Evolutionary conservation across 37 sponge, comb jelly and placozoan genomes (phyloP), one percentile per base, ranked within the genome.

Genomic region (Tethya wilhelma): DNA sequence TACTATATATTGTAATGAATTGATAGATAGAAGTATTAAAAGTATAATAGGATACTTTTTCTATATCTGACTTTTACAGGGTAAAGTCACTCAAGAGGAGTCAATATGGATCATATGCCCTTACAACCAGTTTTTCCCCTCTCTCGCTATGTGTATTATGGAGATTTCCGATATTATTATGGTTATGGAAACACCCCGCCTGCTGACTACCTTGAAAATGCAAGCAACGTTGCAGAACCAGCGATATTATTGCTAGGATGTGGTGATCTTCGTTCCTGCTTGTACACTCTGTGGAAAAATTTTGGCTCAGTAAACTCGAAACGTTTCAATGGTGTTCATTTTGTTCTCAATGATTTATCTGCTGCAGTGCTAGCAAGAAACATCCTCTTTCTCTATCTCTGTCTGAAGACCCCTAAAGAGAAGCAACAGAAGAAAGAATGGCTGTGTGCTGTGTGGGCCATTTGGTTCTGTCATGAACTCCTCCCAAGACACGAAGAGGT

Each of bases 211-310:
- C 79, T 85, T 42, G 73, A 69, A 40, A 56, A 34, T 33, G 11
- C 20, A 20, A 9, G 6, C n/a, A 53, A 42, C 8, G 31, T 3
- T 8, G 69, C 36, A 20, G 56, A 73, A 28, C 86, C 86, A 34
- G 26, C 49, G 20, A 28, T 85, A n/a, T 73, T 85, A 6, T 1
- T 57, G 0, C 72, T 85, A 11, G 86, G 78, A 2, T 78, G 86
- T 69, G 86, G 86, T 8, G 86, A 85, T 23, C 7, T 85, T 17
- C 78, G 79, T 22, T 85, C 86, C 12, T 78, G 79, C 39, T 44
- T 77, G 28, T 85, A 85, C 38, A 78, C 73, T 19, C 19, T 85
- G 11, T 85, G 86, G 86, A 85, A 85, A 53, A 68, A 85, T 73
- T 85, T 78, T 44, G 66, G 59, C 33, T 9, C 34, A 17, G 6